Evolutionary conservation across 2,113 vertebrate species (phyloP).

Genomic region (Mustela nigripes): DNA sequence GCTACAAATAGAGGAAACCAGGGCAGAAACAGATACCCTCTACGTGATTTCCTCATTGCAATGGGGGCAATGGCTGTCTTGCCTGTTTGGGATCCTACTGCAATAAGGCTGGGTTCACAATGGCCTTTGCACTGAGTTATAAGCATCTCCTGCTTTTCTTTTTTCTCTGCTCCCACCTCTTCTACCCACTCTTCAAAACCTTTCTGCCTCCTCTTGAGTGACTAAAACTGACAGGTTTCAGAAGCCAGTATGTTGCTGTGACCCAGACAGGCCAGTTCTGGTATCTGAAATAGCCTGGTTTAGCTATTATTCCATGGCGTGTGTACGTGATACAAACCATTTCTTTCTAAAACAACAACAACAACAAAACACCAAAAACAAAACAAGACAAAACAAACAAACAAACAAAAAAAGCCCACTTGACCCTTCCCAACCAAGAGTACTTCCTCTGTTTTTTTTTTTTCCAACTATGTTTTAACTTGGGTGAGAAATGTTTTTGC

Average conservation of each 20-base stretch:
- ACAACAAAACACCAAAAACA: no score
- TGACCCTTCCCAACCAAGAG: slow-evolving; percentile 40
- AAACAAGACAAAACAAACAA: not conserved
- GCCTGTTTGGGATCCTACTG: not conserved
- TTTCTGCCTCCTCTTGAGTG: not conserved
- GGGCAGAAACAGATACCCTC: not conserved
- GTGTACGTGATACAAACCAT: not conserved
- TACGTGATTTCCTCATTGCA: not conserved
- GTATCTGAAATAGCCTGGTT: not conserved
- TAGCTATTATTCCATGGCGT: not conserved
- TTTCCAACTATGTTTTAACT: not conserved
- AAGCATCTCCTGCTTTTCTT: not conserved
- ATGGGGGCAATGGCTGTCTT: not conserved
- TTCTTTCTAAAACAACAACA: not conserved
- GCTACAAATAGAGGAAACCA: not conserved
- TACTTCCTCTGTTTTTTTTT: not conserved
- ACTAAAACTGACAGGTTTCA: not conserved
- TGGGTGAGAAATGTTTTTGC: not conserved
- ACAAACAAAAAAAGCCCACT: not conserved
- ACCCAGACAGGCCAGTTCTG: not conserved
- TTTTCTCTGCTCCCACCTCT: not conserved
- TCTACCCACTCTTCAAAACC: not conserved
- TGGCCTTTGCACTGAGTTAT: not conserved
- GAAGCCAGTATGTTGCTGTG: not conserved
- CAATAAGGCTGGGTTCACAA: not conserved